phyloP scores from a whole-genome alignment of 2,113 vertebrate genomes.

The Mobula birostris region DNA sequence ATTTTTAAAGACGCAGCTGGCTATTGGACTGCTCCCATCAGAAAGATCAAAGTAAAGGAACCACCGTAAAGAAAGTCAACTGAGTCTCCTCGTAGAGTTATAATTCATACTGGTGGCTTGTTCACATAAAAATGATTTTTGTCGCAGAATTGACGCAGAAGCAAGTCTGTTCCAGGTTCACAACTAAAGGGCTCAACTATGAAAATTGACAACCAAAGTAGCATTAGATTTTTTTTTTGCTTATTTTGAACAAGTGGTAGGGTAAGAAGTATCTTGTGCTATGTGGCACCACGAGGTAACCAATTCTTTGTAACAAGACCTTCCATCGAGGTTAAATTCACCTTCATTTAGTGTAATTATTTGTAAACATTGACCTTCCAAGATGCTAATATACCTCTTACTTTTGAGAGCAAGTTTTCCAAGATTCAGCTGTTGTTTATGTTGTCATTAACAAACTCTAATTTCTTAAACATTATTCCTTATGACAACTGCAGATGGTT shows the following conservation, averaged over 20 bases:
- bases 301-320: not conserved
- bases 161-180: not conserved
- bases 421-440: not conserved
- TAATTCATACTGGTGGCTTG: not conserved
- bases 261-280: not conserved
- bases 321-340: not conserved
- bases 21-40: not conserved
- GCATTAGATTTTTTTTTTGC: not conserved
- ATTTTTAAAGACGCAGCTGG: not conserved
- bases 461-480: no score
- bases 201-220: not conserved
- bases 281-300: not conserved
- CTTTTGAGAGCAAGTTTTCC: not conserved
- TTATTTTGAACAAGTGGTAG: not conserved
- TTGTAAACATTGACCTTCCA: not conserved
- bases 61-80: not conserved
- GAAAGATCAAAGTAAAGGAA: not conserved
- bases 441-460: no score
- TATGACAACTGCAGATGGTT: not conserved
- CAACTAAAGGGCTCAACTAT: not conserved
- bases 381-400: not conserved
- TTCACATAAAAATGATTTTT: not conserved
- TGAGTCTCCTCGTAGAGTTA: not conserved
- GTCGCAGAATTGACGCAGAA: not conserved
- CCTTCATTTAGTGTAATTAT: not conserved